Evolutionary conservation across 2,797 vertebrate species (phyloP), one percentile per base, ranked within the genome.

Genomic region (Helarctos malayanus): DNA sequence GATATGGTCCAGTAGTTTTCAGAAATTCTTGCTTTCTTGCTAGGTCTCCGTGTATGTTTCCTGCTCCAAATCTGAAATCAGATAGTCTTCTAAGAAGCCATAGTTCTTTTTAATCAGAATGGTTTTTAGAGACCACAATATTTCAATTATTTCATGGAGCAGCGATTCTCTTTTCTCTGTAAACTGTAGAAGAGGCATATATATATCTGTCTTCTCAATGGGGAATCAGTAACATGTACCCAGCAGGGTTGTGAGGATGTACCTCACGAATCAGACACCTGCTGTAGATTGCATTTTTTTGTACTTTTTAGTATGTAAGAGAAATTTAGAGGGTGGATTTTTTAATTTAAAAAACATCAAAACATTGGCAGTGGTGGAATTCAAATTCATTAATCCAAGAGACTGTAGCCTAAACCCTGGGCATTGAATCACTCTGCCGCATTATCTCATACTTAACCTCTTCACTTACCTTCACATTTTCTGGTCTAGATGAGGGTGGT

Each of bases 361-460:
- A 63, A 2, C 27, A 25, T 0, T 98, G 96, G 95, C 97, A 97
- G 94, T 25, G 86, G 98, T 99, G 98, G 98, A 98, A 99, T 98
- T 99, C 47, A 95, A 99, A 99, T 98, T 98, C 98, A 98, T 98
- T 91, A 97, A 98, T 54, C 98, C 98, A 96, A 96, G 45, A 99
- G 98, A 98, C 98, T 98, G 98, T 98, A 99, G 97, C 98, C 98
- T 99, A 98, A 99, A 99, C 98, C 98, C 98, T 99, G 98, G 98
- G 61, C 98, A 98, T 99, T 99, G 98, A 98, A 99, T 99, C 98
- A 97, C 99, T 99, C 98, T 98, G 99, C 99, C 99, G 99, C 98
- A 97, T 98, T 99, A 99, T 98, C 98, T 80, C 54, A 80, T n/a
- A 38, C 7, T 56, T 35, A 57, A 25, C 5, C 8, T 38, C 6